A percentile compares a stretch with the other conserved stretches of the same genome.
phyloP scores from a whole-genome alignment of 2,797 vertebrate genomes.

The Chaenodraco wilsoni region DNA sequence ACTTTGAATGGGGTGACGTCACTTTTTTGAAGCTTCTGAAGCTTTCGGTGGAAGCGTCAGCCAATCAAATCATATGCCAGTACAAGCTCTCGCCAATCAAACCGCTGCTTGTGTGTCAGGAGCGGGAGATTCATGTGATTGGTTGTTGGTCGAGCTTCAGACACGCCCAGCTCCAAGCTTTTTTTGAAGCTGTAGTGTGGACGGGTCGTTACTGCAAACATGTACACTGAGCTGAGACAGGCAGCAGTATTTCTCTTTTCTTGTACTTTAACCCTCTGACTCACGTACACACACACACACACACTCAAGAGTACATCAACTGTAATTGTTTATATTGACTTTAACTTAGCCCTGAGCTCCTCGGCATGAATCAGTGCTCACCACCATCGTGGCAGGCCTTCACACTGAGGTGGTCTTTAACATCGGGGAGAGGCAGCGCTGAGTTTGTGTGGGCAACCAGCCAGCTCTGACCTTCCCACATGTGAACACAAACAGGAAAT shows the following conservation, averaged over 20 bases:
- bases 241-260: conserved; percentile 41
- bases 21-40: too few species aligned
- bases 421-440: conserved; percentile 20
- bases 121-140: too few species aligned
- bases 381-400: conserved; percentile 28
- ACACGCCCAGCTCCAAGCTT: too few species aligned
- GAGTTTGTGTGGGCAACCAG: conserved; percentile 63
- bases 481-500: conserved; percentile 57
- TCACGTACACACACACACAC: conserved; percentile 32
- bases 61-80: too few species aligned
- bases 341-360: conserved; percentile 45
- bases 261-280: conserved; percentile 9
- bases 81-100: too few species aligned
- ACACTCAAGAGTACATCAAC: conserved; percentile 46
- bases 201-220: conserved; percentile 20
- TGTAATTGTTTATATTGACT: conserved; percentile 66
- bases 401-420: conserved; percentile 55
- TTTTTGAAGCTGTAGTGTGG: too few species aligned
- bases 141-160: too few species aligned
- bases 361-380: conserved; percentile 54
- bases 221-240: conserved; percentile 29
- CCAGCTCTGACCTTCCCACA: conserved; percentile 59
- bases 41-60: too few species aligned
- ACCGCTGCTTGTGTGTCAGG: too few species aligned
- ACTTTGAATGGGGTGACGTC: too few species aligned